A percentile compares a stretch with the other conserved stretches of the same genome.
These are phyloP conservation scores for Drosophila pectinifera DNA, from an alignment of 1,140 invertebrate genomes.

Conservation along the genomic window DNA sequence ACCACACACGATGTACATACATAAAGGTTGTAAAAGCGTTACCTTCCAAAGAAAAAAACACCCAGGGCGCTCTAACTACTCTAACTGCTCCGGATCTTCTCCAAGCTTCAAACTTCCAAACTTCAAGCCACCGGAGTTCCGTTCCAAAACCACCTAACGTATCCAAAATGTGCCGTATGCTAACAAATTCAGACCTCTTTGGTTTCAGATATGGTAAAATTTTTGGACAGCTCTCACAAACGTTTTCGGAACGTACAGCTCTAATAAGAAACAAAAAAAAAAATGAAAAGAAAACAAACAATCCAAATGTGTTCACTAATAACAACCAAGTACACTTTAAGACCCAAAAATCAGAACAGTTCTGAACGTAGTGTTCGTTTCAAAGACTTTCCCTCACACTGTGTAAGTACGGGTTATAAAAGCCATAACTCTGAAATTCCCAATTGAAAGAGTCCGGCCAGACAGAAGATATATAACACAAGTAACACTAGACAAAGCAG, in stretches of 20 bases:
- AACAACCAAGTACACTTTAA: slow-evolving; percentile 38
- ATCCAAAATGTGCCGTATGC: slow-evolving; percentile 64
- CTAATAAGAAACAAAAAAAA: slow-evolving; percentile 34
- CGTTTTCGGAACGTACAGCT: slow-evolving; percentile 49
- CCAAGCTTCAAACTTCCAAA: slow-evolving; percentile 34
- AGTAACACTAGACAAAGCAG: background rate
- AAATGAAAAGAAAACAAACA: slow-evolving; percentile 24
- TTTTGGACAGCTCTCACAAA: slow-evolving; percentile 69
- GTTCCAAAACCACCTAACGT: slow-evolving; percentile 39
- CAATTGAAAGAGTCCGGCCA: slow-evolving; percentile 31
- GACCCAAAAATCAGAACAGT: slow-evolving; percentile 38
- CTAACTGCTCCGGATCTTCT: slow-evolving; percentile 40
- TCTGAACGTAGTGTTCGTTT: slow-evolving; percentile 54
- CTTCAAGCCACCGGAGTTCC: slow-evolving; percentile 55
- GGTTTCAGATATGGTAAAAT: slow-evolving; percentile 80
- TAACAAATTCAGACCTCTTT: slow-evolving; percentile 82
- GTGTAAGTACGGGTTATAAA: slow-evolving; percentile 71
- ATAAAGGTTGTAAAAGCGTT: slow-evolving; percentile 46
- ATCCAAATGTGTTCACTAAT: slow-evolving; percentile 44
- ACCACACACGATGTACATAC: slow-evolving; percentile 35
- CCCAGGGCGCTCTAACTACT: slow-evolving; percentile 36
- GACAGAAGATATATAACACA: slow-evolving; percentile 14
- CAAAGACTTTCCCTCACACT: slow-evolving; percentile 52
- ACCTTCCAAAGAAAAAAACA: slow-evolving; percentile 14
- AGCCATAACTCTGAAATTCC: slow-evolving; percentile 18